Evolutionary conservation across 2,797 vertebrate genomes (phyloP), one percentile per base, ranked within the genome.

Genomic region (Sandelia bainsii): DNA sequence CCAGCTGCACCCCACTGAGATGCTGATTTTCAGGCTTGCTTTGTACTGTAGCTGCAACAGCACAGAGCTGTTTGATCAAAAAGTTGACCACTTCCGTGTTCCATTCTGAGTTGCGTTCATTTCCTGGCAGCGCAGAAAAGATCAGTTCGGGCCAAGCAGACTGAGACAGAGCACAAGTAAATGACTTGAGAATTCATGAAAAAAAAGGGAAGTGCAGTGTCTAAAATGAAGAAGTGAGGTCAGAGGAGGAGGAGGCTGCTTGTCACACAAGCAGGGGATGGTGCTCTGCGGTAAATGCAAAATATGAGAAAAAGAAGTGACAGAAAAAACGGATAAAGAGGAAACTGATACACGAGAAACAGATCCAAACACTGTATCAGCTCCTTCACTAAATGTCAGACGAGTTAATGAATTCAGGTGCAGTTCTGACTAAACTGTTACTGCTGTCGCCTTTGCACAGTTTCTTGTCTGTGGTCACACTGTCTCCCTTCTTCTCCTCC

Each of bases 41-140:
- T 49, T 12, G 11, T 37, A 29, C 27, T 29, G 27, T 40, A 52
- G 63, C 58, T 57, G 53, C 52, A 61, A 45, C 62, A 46, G 27
- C 40, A 13, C 68, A 1, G 52, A 67, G 56, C 27, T 25, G 53
- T 72, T 39, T 51, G 72, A 81, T 53, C 42, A 42, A 50, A 81
- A 61, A 23, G 42, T 74, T 68, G 75, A 90, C 90, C 91, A 91
- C 93, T 95, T 95, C 93, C 92, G 86, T 82, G 84, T 93, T 93
- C 86, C 89, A 87, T 74, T 93, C 84, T 87, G 82, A 90, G 77
- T 70, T 60, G 52, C 39, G 78, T 86, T 77, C 50, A 85, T 79
- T 92, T 92, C 89, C 90, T 93, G 88, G 66, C 76, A 83, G 75
- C 68, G 39, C 72, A 4, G 44, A 11, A 52, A 52, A 17, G 22